These are phyloP conservation scores for Myoxocephalus aenaeus DNA, from an alignment of 2,797 vertebrate genomes.

Conservation along the genomic window DNA sequence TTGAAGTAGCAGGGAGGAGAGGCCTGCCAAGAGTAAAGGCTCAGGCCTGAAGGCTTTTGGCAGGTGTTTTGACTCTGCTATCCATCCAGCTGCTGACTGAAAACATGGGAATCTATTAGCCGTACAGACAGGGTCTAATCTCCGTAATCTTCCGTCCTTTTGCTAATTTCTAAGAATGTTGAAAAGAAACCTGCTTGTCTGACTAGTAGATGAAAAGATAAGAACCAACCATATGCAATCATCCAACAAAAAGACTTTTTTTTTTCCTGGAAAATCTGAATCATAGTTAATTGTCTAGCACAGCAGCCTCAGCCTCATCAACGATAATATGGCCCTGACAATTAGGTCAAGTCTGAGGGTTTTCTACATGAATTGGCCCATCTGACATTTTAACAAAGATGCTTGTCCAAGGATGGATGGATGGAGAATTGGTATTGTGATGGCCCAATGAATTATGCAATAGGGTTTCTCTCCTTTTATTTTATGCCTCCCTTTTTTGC, in stretches of 20 bases:
- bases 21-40: constrained; percentile 72
- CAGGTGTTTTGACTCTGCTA: constrained; percentile 77
- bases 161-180: constrained; percentile 28
- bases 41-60: constrained; percentile 74
- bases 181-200: background rate
- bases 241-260: constrained; percentile 20
- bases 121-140: constrained; percentile 51
- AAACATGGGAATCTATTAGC: constrained; percentile 69
- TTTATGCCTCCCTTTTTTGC: constrained; percentile 24
- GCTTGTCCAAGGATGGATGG: constrained; percentile 37
- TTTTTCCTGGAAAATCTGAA: constrained; percentile 50
- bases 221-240: constrained; percentile 7
- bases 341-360: constrained; percentile 49
- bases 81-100: constrained; percentile 74
- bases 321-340: constrained; percentile 40
- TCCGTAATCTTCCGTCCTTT: constrained; percentile 45
- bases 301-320: constrained; percentile 38
- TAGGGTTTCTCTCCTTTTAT: constrained; percentile 11
- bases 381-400: constrained; percentile 63
- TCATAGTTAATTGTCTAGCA: constrained; percentile 33
- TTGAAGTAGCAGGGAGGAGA: constrained; percentile 70
- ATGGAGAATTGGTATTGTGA: constrained; percentile 40
- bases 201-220: constrained; percentile 12
- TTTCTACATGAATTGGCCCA: constrained; percentile 62
- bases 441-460: constrained; percentile 64